phyloP scores from a whole-genome alignment of 2,113 vertebrate species.

The Sturnira hondurensis region DNA sequence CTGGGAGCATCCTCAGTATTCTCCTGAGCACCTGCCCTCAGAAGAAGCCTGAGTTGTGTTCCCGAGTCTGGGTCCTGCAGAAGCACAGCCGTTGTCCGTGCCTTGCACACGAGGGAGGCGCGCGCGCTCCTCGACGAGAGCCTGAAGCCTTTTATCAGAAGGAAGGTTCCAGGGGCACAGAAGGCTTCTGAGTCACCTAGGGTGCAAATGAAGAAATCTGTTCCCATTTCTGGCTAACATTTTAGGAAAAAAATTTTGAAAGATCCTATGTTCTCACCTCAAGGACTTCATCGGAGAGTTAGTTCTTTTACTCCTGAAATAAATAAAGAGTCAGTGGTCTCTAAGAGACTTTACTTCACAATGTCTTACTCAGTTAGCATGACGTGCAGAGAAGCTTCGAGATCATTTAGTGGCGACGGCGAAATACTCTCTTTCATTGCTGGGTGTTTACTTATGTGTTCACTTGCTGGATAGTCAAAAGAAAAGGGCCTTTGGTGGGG shows the following conservation, averaged over 20 bases:
- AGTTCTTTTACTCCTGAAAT: background rate
- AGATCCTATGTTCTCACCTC: background rate
- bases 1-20: background rate
- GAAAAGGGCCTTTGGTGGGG: background rate
- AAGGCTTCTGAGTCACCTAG: background rate
- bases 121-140: rapidly evolving
- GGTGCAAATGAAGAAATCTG: background rate
- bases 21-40: background rate
- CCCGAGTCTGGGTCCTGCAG: background rate
- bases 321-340: background rate
- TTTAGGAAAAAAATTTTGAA: background rate
- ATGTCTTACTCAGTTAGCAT: slow-evolving; percentile 7
- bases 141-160: background rate
- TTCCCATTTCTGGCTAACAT: background rate
- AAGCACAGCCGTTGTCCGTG: rapidly evolving
- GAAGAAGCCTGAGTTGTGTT: background rate
- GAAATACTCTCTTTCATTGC: background rate
- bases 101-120: background rate
- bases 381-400: slow-evolving; percentile 42
- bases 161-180: background rate
- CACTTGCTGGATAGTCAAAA: background rate
- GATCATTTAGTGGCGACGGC: background rate
- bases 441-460: background rate
- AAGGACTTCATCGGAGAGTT: background rate
- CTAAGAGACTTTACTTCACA: background rate